Evolutionary conservation across 2,888 invertebrate species (phyloP), one percentile per base, ranked within the genome.

Genomic region (Stenoptilia bipunctidactyla): DNA sequence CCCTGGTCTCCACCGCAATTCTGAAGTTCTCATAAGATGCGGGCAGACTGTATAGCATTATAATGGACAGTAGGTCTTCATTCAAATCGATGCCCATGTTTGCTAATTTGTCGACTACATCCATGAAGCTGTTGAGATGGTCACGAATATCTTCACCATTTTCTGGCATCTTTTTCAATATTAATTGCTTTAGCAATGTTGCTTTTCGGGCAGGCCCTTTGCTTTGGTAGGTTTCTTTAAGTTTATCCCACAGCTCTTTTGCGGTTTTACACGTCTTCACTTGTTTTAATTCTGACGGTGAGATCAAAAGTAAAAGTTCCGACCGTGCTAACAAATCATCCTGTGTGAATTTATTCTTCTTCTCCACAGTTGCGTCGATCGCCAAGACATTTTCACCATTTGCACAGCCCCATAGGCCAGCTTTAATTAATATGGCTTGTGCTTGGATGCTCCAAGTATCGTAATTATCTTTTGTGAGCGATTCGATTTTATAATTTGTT

Each of bases 191-290:
- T 10, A 74, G 42, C 2, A 73, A 43, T 2, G 60, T 66, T 0
- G 68, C 70, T 42, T 72, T 72, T 27, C 61, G 45, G 1, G 67
- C 66, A 1, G 66, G 66, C 2, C 66, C 67, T 34, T 51, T 53
- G n/a, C 66, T 69, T 45, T 64, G 55, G 37, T 62, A 65, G 13
- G 61, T 62, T 1, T 36, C 20, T 37, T 64, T 42, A 13, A 75
- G 47, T 42, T 55, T 69, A 2, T 45, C 12, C 73, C 70, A 75
- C 13, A 68, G 47, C 10, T 58, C 55, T 4, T 50, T 51, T 1
- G 67, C 52, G 13, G 48, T 48, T 8, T 27, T 39, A 41, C 59
- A 68, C 13, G 47, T 44, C 27, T 56, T 55, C 2, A 66, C 42
- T 40, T 58, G 52, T 27, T 61, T 58, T 10, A 66, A 40, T 48